Base-by-base conservation (phyloP, 2,888 invertebrate genomes). In the Drosophila neoperkinsi region DNA sequence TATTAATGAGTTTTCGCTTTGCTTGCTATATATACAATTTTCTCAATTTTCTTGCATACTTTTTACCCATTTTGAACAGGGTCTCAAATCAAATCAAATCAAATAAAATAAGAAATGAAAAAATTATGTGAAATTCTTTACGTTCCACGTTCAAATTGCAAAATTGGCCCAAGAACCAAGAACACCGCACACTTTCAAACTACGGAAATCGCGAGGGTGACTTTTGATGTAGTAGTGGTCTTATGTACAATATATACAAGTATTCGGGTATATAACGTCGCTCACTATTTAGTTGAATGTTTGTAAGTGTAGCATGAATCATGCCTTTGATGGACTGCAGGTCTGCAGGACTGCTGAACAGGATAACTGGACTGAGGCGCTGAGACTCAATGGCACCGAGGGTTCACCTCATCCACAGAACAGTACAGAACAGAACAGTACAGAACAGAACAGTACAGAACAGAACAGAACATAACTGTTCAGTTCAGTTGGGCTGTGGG, bases 231-330 rank as follows among this genome's bases (percentile, higher is more conserved):
- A 56, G 34, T 66, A 56, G 31, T 57, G 43, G 2, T 9, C 41
- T 10, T 21, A 21, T 13, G 11, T 36, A 60, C 38, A 30, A 41
- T 9, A 34, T 34, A 21, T 57, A 38, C 25, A 50, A 50, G n/a
- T 52, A 51, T 36, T 10, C 34, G 30, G 31, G 13, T 49, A 51
- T 65, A 43, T 51, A 52, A 70, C 58, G 64, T 67, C 74, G 69
- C 79, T 73, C 71, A 87, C 82, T 90, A 82, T 85, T 88, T 88
- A 79, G 84, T 85, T 65, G 63, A 63, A 69, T 70, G 74, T 72
- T 72, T 72, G 82, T 78, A 58, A 84, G 85, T 84, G 75, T 84
- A 73, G 79, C 75, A 88, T 90, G 84, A 84, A 73, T 84, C 86
- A 84, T 84, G 68, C 56, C 78, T 62, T 60, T 62, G 61, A 77